Percentiles rank a stretch among this genome's conserved stretches.
Conservation (phyloP, 2,797 vertebrate genomes). For the Setipinna tenuifilis region DNA sequence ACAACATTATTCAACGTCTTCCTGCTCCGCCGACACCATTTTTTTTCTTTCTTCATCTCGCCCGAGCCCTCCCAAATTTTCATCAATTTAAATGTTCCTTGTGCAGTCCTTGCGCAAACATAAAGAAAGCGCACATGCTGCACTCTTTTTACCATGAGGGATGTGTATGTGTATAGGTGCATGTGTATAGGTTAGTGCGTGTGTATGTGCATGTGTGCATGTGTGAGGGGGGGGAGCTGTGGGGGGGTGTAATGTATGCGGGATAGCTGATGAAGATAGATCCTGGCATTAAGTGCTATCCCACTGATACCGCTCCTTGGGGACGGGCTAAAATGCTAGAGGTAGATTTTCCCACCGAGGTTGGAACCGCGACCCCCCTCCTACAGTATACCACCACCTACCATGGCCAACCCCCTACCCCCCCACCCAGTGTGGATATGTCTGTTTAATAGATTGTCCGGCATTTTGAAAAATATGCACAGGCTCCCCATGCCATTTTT, state of each 20-base stretch:
- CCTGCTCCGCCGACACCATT: neutral
- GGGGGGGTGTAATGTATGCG: neutral
- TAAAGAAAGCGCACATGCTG: slow-evolving; percentile 27
- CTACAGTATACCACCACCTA: neutral
- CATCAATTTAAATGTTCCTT: slow-evolving; percentile 43
- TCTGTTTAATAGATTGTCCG: slow-evolving; percentile 53
- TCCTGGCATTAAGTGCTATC: slow-evolving; percentile 43
- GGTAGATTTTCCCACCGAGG: slow-evolving; percentile 22
- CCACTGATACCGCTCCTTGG: slow-evolving; percentile 42
- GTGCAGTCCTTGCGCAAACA: slow-evolving; percentile 32
- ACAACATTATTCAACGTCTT: slow-evolving; percentile 53
- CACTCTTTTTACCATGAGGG: slow-evolving; percentile 7
- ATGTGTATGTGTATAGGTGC: neutral
- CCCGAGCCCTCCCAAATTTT: slow-evolving; percentile 30
- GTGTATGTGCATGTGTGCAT: neutral
- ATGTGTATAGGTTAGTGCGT: neutral
- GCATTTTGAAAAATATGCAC: slow-evolving; percentile 60
- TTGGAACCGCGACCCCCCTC: neutral
- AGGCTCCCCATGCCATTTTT: slow-evolving; percentile 47
- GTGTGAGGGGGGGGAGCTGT: too few relatives aligned
- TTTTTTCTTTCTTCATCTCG: slow-evolving; percentile 40
- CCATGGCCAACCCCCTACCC: slow-evolving; percentile 35
- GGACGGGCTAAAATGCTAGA: slow-evolving; percentile 49
- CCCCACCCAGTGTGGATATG: slow-evolving; percentile 42
- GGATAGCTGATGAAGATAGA: slow-evolving; percentile 49